These are phyloP conservation scores for Pavo muticus DNA, from an alignment of 2,113 vertebrate genomes.

Conservation along the genomic window DNA sequence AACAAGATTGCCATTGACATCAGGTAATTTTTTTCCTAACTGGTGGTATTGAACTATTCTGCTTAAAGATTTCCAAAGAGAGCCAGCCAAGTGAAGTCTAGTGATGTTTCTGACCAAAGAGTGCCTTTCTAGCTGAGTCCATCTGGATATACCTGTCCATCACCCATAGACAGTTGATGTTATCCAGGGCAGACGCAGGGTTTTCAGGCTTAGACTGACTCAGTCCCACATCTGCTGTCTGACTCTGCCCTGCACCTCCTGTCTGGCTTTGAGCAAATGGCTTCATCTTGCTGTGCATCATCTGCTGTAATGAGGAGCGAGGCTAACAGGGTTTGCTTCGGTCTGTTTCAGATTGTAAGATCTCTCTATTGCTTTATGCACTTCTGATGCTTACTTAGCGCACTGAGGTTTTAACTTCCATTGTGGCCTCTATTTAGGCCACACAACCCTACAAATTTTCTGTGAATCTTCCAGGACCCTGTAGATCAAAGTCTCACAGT, in stretches of 20 bases:
- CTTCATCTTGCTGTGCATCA: background rate
- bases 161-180: background rate
- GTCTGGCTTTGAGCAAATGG: background rate
- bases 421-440: background rate
- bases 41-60: background rate
- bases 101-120: background rate
- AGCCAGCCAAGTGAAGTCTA: background rate
- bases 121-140: background rate
- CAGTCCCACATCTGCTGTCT: background rate
- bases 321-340: background rate
- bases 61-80: background rate
- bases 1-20: conserved; percentile 80
- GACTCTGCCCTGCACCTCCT: background rate
- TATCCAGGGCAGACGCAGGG: background rate
- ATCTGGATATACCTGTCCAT: background rate
- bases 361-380: background rate
- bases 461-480: background rate
- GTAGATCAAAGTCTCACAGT: background rate
- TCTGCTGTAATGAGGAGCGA: background rate
- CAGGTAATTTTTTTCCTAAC: conserved; percentile 56
- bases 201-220: background rate
- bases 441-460: background rate
- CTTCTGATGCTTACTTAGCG: background rate
- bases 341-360: background rate
- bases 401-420: background rate